Conservation (phyloP, 2,797 vertebrate species). For the Mus minutoides region DNA sequence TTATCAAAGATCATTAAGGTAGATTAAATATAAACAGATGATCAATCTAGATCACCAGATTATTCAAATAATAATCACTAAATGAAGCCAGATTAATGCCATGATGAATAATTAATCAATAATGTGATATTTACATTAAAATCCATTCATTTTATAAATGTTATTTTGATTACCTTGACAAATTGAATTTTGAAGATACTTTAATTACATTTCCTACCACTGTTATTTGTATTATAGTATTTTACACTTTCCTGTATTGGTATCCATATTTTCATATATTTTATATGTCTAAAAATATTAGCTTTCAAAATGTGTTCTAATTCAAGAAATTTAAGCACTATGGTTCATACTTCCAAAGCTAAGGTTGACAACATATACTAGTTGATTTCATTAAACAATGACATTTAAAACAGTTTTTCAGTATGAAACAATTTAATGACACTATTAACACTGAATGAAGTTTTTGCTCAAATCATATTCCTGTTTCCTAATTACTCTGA, state of each 20-base stretch:
- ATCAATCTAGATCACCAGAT: background rate
- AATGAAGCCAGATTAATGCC: background rate
- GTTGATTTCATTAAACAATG: constrained; percentile 50
- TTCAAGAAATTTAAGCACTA: background rate
- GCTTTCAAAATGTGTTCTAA: background rate
- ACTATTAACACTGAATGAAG: background rate
- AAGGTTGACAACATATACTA: constrained; percentile 12
- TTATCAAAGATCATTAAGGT: background rate
- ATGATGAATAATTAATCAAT: background rate
- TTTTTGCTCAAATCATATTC: background rate
- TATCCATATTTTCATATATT: background rate
- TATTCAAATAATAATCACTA: background rate
- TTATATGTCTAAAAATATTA: background rate
- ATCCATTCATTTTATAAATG: background rate
- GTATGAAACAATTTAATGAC: constrained; percentile 1
- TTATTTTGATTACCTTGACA: background rate
- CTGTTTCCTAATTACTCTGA: constrained; percentile 36
- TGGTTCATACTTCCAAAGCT: background rate
- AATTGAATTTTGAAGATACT: background rate
- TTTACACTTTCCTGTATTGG: background rate
- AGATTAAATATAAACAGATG: background rate
- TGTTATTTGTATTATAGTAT: background rate
- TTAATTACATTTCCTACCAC: background rate
- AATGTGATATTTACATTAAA: background rate
- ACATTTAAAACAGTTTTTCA: constrained; percentile 39